Evolutionary conservation across 2,888 invertebrate species (phyloP), one percentile per base, ranked within the genome.

Genomic region (Maniola hyperantus): DNA sequence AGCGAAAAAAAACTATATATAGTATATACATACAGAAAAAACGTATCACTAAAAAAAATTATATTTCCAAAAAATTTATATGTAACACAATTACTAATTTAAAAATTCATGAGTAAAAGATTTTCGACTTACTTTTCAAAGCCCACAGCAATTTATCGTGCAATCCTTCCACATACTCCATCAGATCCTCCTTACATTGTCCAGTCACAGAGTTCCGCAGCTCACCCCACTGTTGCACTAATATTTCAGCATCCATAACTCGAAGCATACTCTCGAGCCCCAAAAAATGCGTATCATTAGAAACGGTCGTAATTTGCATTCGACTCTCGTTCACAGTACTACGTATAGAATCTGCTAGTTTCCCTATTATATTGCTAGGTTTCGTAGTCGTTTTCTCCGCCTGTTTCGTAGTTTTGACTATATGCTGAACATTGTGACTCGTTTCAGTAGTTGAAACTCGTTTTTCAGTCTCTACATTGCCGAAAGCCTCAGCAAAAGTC

Each of bases 71-170:
- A n/a, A n/a, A n/a, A n/a, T n/a, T n/a, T n/a, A n/a, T n/a, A n/a
- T 26, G 26, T 4, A 26, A 26, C 2, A 26, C 26, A 4, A 26
- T 26, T 26, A 26, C 26, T 4, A 26, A 26, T 26, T 7, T 13
- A 33, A 0, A n/a, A 53, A 34, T 6, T 13, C n/a, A n/a, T 54
- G 8, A 13, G 11, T 57, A 46, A 18, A 48, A 59, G 57, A 59
- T 5, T 46, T 7, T 48, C 18, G 68, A 94, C 95, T 95, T 84
- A 96, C 96, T 95, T 85, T 95, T 95, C 55, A 95, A 91, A 6
- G 96, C 96, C 96, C 96, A 96, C 10, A 94, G 88, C 62, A 93
- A 89, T 63, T 93, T 93, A 57, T 90, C 88, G 65, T 82, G 79
- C 44, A 96, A 85, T 1, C 94, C 95, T 11, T 90, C 86, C 50